Evolutionary conservation across 2,888 invertebrate genomes (phyloP).

Genomic region (Drosophila sordidula): DNA sequence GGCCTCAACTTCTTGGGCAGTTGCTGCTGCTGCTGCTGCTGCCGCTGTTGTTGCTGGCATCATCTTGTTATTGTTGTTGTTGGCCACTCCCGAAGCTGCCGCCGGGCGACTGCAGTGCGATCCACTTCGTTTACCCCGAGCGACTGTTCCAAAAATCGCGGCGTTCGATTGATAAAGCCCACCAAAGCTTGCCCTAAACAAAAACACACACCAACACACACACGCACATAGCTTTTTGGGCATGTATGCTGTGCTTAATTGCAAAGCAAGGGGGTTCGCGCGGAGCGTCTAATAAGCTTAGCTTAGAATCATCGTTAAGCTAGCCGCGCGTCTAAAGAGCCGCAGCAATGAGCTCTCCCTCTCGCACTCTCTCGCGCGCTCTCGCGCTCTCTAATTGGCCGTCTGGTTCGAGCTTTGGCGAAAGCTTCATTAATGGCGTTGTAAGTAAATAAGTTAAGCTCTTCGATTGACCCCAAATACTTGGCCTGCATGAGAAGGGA

Average conservation of each 20-base stretch:
- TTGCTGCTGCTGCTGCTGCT: conserved; percentile 1
- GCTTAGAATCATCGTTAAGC: conserved; percentile 17
- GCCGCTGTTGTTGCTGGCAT: conserved; percentile 7
- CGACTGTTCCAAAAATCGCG: conserved; percentile 35
- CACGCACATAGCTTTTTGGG: background rate
- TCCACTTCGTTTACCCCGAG: conserved; percentile 30
- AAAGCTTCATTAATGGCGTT: conserved; percentile 34
- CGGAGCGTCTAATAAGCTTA: conserved; percentile 9
- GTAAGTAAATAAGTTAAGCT: conserved; percentile 27
- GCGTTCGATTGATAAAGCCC: conserved; percentile 69
- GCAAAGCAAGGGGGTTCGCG: background rate
- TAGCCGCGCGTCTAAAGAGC: background rate
- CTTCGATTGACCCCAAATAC: conserved; percentile 15
- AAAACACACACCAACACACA: conserved; percentile 6
- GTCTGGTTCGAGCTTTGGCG: conserved; percentile 21
- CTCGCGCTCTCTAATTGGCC: background rate
- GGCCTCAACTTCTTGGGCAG: conserved; percentile 33
- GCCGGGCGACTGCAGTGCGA: conserved; percentile 9
- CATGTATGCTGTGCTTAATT: conserved; percentile 17
- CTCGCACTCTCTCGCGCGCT: background rate
- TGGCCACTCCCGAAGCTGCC: conserved; percentile 4
- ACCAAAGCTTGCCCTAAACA: conserved; percentile 41
- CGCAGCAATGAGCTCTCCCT: background rate
- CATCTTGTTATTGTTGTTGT: conserved; percentile 12
- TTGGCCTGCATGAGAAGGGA: background rate